Evolutionary conservation across 2,797 vertebrate genomes (phyloP).

Genomic region (Dermochelys coriacea): DNA sequence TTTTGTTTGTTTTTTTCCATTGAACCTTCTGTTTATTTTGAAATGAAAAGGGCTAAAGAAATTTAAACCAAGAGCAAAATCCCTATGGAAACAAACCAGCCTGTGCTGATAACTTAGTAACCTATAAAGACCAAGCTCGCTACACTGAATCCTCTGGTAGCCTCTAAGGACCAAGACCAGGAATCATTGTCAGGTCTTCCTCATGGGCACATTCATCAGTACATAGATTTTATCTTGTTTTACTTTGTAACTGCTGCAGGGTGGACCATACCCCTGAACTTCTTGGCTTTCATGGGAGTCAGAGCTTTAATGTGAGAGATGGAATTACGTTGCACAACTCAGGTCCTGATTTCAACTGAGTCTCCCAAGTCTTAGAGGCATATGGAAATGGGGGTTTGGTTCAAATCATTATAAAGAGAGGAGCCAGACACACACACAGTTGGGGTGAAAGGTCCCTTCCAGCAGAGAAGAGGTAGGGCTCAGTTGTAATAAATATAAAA

Average conservation of each 20-base stretch:
- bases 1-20: constrained; percentile 57
- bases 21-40: constrained; percentile 62
- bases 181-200: constrained; percentile 18
- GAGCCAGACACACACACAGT: not conserved
- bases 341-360: not conserved
- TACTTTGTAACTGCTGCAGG: constrained; percentile 18
- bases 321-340: constrained; percentile 19
- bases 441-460: not conserved
- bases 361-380: not conserved
- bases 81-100: constrained; percentile 28
- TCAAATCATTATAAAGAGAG: not conserved
- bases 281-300: not conserved
- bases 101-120: constrained; percentile 21
- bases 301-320: not conserved
- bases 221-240: constrained; percentile 53
- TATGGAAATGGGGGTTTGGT: constrained; percentile 3
- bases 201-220: not conserved
- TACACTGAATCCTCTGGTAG: not conserved
- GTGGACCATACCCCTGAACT: not conserved
- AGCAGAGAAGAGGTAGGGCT: not conserved
- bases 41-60: constrained; percentile 47
- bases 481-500: not conserved
- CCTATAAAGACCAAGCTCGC: constrained; percentile 18
- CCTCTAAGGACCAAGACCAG: not conserved
- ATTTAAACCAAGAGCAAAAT: constrained; percentile 61